phyloP scores from a whole-genome alignment of 2,113 vertebrate species.

The Mellivora capensis region DNA sequence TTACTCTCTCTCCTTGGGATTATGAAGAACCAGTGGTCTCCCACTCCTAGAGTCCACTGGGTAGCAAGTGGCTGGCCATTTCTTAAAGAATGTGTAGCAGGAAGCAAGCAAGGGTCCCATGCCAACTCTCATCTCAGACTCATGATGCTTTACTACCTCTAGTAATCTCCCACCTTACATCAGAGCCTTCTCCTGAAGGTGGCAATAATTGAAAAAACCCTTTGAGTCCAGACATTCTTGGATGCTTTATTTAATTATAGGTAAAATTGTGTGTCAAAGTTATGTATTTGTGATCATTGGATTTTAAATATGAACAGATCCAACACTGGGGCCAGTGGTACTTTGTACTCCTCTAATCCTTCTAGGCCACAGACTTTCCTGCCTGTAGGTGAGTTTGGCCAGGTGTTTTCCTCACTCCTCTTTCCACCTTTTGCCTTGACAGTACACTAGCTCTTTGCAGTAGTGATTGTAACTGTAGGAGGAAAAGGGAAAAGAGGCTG shows the following conservation, averaged over 20 bases:
- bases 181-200: background rate
- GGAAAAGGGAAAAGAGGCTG: background rate
- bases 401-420: background rate
- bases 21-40: background rate
- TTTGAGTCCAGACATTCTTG: background rate
- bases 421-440: background rate
- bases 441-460: background rate
- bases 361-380: rapidly evolving
- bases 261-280: background rate
- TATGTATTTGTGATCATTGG: background rate
- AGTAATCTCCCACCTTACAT: background rate
- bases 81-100: background rate
- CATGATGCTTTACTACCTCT: rapidly evolving
- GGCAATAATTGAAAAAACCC: background rate
- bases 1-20: background rate
- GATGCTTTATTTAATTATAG: background rate
- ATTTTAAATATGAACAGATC: background rate
- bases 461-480: background rate
- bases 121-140: background rate
- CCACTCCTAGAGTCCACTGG: background rate
- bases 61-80: background rate
- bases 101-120: background rate
- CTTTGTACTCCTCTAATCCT: background rate
- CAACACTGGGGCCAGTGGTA: background rate
- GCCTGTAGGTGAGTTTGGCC: background rate